phyloP scores from a whole-genome alignment of 1,140 invertebrate genomes.

The Dendroctonus valens region DNA sequence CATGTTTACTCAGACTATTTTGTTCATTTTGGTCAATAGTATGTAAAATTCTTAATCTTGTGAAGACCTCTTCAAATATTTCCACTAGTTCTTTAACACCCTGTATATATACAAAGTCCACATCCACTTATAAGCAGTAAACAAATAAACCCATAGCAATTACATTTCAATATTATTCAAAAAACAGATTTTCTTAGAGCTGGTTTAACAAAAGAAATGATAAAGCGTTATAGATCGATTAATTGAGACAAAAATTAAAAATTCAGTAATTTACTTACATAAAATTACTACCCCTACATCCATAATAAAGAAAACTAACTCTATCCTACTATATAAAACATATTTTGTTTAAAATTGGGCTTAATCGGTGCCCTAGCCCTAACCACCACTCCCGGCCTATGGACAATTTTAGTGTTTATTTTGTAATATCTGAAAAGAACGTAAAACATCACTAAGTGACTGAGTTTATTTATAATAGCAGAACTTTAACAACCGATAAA shows the following conservation, averaged over 20 bases:
- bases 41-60: too few relatives aligned
- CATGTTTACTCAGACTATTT: too few relatives aligned
- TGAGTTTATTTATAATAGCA: too few relatives aligned
- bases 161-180: too few relatives aligned
- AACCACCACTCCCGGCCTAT: conserved; percentile 32
- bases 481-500: too few relatives aligned
- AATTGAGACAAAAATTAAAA: conserved; percentile 23
- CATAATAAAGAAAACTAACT: conserved; percentile 19
- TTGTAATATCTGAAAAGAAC: conserved; percentile 36
- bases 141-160: too few relatives aligned
- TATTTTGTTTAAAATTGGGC: conserved; percentile 34
- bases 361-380: conserved; percentile 29
- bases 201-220: not conserved
- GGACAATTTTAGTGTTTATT: conserved; percentile 37
- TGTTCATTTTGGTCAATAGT: too few relatives aligned
- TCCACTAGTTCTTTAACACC: too few relatives aligned
- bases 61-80: too few relatives aligned
- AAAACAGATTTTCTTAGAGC: conserved; percentile 1
- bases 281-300: conserved; percentile 13
- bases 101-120: too few relatives aligned
- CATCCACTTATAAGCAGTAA: too few relatives aligned
- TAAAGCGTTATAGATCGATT: conserved; percentile 11
- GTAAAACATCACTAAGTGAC: conserved; percentile 7
- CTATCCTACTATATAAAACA: conserved; percentile 32
- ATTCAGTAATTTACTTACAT: conserved; percentile 22